Conservation (phyloP, 2,888 invertebrate genomes). For the Dicycla oo region DNA sequence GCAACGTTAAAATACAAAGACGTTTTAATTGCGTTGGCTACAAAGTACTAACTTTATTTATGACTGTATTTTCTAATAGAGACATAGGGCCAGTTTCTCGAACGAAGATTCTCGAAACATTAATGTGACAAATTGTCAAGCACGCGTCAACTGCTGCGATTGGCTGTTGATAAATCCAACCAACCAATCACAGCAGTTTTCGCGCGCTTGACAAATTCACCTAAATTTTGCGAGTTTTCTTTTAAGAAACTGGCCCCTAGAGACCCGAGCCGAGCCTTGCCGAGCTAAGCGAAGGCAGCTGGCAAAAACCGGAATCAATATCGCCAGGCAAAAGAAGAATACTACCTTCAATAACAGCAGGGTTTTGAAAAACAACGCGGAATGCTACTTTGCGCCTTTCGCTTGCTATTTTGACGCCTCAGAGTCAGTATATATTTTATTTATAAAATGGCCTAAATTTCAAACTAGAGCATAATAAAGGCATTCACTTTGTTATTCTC, state of each 20-base stretch:
- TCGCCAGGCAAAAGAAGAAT: no score
- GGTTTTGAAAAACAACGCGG: no score
- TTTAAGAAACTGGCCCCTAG: not conserved
- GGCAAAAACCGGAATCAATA: not conserved
- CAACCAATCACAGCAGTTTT: no score
- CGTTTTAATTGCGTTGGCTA: constrained; percentile 18
- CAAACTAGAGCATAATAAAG: not conserved
- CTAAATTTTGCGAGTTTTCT: not conserved
- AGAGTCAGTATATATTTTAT: no score
- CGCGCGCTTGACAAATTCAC: not conserved
- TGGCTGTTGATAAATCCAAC: not conserved
- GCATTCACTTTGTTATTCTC: not conserved
- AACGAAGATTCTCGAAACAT: not conserved
- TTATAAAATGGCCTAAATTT: not conserved
- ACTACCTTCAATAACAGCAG: no score
- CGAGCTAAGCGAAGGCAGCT: not conserved
- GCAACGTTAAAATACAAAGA: constrained; percentile 37
- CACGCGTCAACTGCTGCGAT: not conserved
- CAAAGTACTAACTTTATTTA: constrained; percentile 19
- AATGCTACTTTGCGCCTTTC: no score
- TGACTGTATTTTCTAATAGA: not conserved
- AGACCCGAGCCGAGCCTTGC: not conserved
- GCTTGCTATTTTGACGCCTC: no score
- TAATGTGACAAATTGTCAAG: not conserved
- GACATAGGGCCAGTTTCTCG: not conserved